Conservation (phyloP, 92 coral and sea anemone species). For the Phenganax subtilis region DNA sequence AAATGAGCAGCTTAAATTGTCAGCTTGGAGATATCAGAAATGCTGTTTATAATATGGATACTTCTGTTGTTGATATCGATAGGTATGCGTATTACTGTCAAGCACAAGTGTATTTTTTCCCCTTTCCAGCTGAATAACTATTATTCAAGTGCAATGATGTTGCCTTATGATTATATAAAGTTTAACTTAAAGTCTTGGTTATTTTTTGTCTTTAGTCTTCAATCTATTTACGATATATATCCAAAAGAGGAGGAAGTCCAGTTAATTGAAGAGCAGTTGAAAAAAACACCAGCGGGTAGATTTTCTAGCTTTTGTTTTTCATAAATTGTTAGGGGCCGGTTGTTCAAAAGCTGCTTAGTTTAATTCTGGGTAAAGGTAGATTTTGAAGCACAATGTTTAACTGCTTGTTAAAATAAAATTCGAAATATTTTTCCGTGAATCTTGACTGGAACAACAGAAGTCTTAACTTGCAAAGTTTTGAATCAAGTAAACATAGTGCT, state of each 20-base stretch:
- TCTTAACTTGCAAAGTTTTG: too few relatives aligned
- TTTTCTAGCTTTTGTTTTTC: background rate
- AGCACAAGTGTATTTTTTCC: too few relatives aligned
- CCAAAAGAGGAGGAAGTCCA: constrained; percentile 87
- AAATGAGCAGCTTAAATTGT: constrained; percentile 93
- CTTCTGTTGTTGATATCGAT: constrained; percentile 82
- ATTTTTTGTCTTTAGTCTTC: constrained; percentile 51
- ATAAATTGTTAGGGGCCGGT: background rate
- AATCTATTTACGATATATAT: constrained; percentile 82
- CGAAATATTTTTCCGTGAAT: too few relatives aligned
- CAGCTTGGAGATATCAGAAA: constrained; percentile 79
- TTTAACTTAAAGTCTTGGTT: background rate
- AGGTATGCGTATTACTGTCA: constrained; percentile 52
- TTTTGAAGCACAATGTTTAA: too few relatives aligned
- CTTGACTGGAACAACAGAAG: too few relatives aligned
- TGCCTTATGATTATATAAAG: too few relatives aligned
- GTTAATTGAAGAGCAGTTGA: constrained; percentile 63
- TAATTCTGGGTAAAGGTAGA: too few relatives aligned
- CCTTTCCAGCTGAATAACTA: too few relatives aligned
- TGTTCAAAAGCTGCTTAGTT: too few relatives aligned
- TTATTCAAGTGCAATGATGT: too few relatives aligned
- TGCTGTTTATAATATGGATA: constrained; percentile 93
- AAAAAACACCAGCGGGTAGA: constrained; percentile 74
- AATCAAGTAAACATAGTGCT: too few relatives aligned
- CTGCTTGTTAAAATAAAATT: too few relatives aligned